phyloP scores from a whole-genome alignment of 2,888 invertebrate species.

The Cacoxenus indagator region DNA sequence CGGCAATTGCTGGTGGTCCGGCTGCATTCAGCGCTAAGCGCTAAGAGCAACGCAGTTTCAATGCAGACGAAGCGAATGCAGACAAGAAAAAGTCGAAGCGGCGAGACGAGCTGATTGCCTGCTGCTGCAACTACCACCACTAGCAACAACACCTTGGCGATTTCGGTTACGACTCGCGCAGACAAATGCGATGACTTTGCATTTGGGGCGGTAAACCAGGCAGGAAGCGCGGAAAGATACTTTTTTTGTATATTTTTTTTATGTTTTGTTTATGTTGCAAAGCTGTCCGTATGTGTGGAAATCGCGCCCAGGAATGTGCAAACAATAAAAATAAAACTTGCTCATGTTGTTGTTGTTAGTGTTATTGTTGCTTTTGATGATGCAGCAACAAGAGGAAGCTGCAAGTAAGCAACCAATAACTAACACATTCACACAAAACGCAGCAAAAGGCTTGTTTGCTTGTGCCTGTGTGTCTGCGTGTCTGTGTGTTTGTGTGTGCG shows the following conservation, averaged over 20 bases:
- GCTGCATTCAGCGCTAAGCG: conserved; percentile 49
- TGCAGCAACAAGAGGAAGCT: conserved; percentile 38
- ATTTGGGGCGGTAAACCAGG: conserved; percentile 46
- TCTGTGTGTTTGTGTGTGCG: conserved; percentile 44
- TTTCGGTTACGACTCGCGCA: neutral
- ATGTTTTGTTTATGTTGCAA: conserved; percentile 34
- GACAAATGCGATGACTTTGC: conserved; percentile 50
- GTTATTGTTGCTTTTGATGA: conserved; percentile 19
- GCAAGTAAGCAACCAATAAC: conserved; percentile 40
- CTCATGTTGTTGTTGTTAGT: conserved; percentile 26
- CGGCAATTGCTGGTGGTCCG: conserved; percentile 52
- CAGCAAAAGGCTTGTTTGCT: neutral
- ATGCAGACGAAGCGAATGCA: too few species aligned
- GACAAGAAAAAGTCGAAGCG: too few species aligned
- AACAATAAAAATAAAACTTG: conserved; percentile 31
- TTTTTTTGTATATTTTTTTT: conserved; percentile 18
- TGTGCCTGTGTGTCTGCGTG: conserved; percentile 19
- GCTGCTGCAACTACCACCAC: conserved; percentile 56
- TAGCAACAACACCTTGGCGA: too few species aligned
- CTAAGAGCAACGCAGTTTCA: too few species aligned
- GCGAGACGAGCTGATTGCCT: conserved; percentile 37
- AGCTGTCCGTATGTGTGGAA: conserved; percentile 55
- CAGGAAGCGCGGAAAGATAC: conserved; percentile 55
- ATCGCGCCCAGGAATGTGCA: conserved; percentile 41
- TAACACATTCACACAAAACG: neutral